Percentiles rank a stretch among this genome's conserved stretches.
These are phyloP conservation scores for Gambusia affinis DNA, from an alignment of 2,113 vertebrate species.

Conservation along the genomic window DNA sequence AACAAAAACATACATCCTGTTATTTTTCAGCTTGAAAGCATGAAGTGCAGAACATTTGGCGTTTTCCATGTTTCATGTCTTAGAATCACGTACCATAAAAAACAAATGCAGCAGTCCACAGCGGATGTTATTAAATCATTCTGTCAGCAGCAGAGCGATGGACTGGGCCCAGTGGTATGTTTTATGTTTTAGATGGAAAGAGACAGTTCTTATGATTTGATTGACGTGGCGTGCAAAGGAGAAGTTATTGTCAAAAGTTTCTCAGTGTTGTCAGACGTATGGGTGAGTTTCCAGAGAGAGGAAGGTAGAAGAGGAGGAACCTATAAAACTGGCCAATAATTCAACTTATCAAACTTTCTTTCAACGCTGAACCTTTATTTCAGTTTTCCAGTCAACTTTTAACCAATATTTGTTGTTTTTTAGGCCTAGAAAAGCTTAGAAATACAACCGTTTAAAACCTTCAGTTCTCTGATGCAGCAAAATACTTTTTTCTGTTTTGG, in stretches of 20 bases:
- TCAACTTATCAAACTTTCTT: background rate
- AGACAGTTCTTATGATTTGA: background rate
- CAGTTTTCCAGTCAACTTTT: too few relatives aligned
- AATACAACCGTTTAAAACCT: too few relatives aligned
- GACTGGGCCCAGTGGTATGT: background rate
- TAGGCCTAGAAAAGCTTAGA: too few relatives aligned
- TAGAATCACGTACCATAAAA: background rate
- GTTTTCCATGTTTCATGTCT: background rate
- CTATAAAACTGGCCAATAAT: background rate
- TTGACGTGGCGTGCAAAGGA: background rate
- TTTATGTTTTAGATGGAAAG: background rate
- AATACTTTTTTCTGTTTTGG: too few relatives aligned
- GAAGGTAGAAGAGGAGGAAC: constrained; percentile 3
- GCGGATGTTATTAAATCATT: background rate
- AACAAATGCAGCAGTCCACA: too few relatives aligned
- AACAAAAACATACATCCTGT: too few relatives aligned
- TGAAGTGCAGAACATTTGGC: too few relatives aligned
- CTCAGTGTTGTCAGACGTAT: background rate
- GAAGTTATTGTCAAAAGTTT: constrained; percentile 9
- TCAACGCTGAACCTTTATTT: background rate
- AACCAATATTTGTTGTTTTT: too few relatives aligned
- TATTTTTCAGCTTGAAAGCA: too few relatives aligned
- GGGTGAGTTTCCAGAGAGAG: background rate
- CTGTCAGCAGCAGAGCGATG: constrained; percentile 2
- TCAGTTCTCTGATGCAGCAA: too few relatives aligned